phyloP scores from a whole-genome alignment of 2,797 vertebrate genomes.

The Falco biarmicus region DNA sequence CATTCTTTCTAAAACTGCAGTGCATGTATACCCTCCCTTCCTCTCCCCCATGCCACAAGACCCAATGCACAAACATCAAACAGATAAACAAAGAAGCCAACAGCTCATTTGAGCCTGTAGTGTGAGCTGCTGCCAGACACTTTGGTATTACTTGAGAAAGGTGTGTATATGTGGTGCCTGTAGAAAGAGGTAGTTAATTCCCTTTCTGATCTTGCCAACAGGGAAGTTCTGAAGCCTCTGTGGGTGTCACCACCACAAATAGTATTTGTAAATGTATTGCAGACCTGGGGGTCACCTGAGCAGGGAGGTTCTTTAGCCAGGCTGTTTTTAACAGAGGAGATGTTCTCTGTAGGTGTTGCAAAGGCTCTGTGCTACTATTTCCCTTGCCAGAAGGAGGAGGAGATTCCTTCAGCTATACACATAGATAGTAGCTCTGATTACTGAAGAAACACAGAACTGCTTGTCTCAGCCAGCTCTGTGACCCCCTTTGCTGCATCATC shows the following conservation, averaged over 20 bases:
- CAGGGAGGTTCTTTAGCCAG: not conserved
- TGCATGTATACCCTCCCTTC: accelerated
- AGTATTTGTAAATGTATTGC: not conserved
- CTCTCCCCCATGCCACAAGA: accelerated
- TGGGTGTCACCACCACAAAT: not conserved
- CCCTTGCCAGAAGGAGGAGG: not conserved
- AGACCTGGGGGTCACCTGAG: not conserved
- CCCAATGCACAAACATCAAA: not conserved
- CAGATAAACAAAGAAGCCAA: not conserved
- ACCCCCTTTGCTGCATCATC: not conserved
- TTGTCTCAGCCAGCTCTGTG: not conserved
- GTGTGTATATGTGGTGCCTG: not conserved
- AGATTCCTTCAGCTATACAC: not conserved
- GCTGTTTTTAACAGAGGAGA: not conserved
- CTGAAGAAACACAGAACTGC: not conserved
- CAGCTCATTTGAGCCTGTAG: not conserved
- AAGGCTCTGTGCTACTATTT: not conserved
- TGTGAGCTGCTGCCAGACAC: not conserved
- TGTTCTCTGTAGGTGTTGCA: not conserved
- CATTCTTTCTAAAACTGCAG: not conserved
- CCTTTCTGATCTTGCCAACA: not conserved
- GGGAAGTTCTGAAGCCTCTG: not conserved
- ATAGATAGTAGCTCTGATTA: not conserved
- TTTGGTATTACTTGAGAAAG: not conserved
- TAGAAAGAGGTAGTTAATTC: not conserved